Evolutionary conservation across 2,113 vertebrate genomes (phyloP).

Genomic region (Leucosticte australis): DNA sequence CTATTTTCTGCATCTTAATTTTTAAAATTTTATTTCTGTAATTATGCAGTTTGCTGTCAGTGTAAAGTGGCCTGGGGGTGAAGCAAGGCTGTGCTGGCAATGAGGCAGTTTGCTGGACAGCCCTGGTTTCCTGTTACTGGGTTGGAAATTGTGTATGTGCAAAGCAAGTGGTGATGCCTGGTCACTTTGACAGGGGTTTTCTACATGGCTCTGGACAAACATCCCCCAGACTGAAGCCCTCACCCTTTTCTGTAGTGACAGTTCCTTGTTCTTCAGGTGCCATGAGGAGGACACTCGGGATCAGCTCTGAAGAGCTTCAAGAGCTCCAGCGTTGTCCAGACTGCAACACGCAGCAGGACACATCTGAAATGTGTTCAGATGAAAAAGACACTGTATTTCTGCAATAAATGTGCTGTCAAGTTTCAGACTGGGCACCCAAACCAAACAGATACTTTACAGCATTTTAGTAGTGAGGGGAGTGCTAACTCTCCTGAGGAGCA

Average conservation of each 20-base stretch:
- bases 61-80: not conserved
- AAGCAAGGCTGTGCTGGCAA: not conserved
- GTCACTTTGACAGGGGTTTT: not conserved
- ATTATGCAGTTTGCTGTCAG: not conserved
- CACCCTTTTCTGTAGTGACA: not conserved
- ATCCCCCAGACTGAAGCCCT: not conserved
- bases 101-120: fast-evolving
- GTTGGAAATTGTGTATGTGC: fast-evolving
- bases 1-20: not conserved
- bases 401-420: not conserved
- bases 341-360: not conserved
- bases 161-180: not conserved
- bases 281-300: not conserved
- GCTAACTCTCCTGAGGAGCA: not conserved
- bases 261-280: fast-evolving
- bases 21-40: not conserved
- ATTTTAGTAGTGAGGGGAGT: not conserved
- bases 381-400: not conserved
- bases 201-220: not conserved
- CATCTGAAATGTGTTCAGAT: not conserved
- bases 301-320: not conserved
- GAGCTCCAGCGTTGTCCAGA: not conserved
- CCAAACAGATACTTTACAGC: not conserved
- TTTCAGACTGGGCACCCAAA: not conserved
- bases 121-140: not conserved